Conservation (phyloP, 2,113 vertebrate genomes). For the Phrynocephalus versicolor region DNA sequence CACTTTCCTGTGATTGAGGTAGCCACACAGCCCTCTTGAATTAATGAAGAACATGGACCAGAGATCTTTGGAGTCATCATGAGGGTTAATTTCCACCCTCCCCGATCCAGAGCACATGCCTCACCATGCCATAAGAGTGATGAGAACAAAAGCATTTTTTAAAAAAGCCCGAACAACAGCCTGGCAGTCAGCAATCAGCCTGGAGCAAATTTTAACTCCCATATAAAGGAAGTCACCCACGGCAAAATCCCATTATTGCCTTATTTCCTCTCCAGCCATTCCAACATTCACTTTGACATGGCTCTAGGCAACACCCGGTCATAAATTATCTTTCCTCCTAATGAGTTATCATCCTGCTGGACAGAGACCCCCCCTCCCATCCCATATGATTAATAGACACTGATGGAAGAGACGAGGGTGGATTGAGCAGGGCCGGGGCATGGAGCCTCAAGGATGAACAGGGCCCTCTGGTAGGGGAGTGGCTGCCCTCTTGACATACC, state of each 20-base stretch:
- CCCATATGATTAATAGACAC: background rate
- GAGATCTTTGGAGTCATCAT: background rate
- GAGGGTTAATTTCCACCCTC: background rate
- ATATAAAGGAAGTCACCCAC: conserved; percentile 54
- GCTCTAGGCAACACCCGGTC: conserved; percentile 67
- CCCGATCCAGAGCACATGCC: background rate
- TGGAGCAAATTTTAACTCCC: conserved; percentile 44
- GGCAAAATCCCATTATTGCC: conserved; percentile 56
- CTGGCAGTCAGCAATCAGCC: conserved; percentile 46
- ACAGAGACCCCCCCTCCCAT: too few species aligned
- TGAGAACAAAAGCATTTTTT: conserved; percentile 7
- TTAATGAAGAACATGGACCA: background rate
- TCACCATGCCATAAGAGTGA: fast-evolving
- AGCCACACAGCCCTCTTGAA: background rate
- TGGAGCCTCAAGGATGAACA: background rate
- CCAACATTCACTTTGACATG: conserved; percentile 59
- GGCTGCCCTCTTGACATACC: background rate
- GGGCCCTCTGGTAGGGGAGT: background rate
- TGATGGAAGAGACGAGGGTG: background rate
- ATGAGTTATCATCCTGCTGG: conserved; percentile 12
- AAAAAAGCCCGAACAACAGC: conserved; percentile 28
- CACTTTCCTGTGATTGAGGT: background rate
- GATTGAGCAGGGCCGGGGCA: background rate
- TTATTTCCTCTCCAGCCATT: conserved; percentile 64
- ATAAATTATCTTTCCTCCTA: conserved; percentile 54